Evolutionary conservation across 2,888 invertebrate species (phyloP).

Genomic region (Tipula unca): DNA sequence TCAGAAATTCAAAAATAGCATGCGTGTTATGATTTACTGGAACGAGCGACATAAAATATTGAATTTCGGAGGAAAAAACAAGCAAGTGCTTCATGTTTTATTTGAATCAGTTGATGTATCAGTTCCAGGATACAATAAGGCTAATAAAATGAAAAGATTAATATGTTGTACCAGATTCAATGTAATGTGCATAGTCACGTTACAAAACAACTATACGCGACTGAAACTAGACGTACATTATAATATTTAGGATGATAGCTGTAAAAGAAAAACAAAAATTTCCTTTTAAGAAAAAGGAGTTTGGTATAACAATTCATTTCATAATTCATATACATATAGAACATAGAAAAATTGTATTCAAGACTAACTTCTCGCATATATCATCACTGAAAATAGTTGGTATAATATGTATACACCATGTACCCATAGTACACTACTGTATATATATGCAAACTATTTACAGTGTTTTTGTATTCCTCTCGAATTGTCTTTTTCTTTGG

Average conservation of each 20-base stretch:
- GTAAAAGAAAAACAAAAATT: background rate
- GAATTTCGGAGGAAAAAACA: too few species aligned
- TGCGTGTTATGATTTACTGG: too few species aligned
- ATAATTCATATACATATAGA: background rate
- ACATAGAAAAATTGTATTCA: background rate
- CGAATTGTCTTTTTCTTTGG: background rate
- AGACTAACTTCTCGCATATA: constrained; percentile 14
- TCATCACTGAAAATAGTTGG: background rate
- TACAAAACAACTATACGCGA: background rate
- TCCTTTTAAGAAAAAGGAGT: background rate
- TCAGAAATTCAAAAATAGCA: too few species aligned
- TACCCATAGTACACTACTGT: background rate
- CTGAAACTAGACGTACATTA: background rate
- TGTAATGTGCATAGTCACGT: too few species aligned
- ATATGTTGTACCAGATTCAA: too few species aligned
- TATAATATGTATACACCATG: background rate
- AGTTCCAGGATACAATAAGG: too few species aligned
- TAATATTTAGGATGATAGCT: background rate
- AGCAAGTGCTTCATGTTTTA: too few species aligned
- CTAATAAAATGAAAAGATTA: too few species aligned
- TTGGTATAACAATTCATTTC: background rate
- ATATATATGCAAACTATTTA: background rate
- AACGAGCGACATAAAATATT: too few species aligned
- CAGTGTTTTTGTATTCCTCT: background rate
- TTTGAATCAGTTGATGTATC: too few species aligned